A percentile compares a stretch with the other conserved stretches of the same genome.
phyloP scores from a whole-genome alignment of 1,140 invertebrate species.

The Penaeus japonicus region DNA sequence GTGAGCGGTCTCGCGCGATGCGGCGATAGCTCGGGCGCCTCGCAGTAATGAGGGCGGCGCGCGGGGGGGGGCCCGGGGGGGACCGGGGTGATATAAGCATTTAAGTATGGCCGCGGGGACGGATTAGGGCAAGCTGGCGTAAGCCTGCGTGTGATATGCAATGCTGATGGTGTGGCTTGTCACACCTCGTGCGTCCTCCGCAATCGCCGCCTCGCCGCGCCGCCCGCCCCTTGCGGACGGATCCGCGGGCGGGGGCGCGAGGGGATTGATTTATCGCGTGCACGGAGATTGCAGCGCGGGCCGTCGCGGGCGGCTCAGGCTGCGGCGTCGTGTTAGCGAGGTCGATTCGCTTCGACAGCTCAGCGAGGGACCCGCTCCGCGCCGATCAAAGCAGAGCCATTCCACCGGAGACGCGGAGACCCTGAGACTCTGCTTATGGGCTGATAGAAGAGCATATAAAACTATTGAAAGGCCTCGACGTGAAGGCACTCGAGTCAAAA shows the following conservation, averaged over 20 bases:
- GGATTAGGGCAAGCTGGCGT: not conserved
- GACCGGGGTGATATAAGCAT: not conserved
- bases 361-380: no score
- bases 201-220: not conserved
- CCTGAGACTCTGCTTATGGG: not conserved
- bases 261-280: no score
- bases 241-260: no score
- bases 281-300: no score
- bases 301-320: no score
- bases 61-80: not conserved
- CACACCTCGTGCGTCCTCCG: not conserved
- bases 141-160: not conserved
- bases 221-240: not conserved
- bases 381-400: no score
- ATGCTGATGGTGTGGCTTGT: not conserved
- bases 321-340: no score
- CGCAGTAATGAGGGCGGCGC: not conserved
- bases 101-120: not conserved
- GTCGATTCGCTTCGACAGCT: no score
- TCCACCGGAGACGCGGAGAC: not conserved
- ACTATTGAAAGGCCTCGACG: slow-evolving; percentile 15
- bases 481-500: slow-evolving; percentile 21
- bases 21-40: no score
- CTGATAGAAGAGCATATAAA: slow-evolving; percentile 40
- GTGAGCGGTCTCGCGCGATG: no score